Conservation (phyloP, 2,888 invertebrate species). For the Rhimphoctona megacephalus region DNA sequence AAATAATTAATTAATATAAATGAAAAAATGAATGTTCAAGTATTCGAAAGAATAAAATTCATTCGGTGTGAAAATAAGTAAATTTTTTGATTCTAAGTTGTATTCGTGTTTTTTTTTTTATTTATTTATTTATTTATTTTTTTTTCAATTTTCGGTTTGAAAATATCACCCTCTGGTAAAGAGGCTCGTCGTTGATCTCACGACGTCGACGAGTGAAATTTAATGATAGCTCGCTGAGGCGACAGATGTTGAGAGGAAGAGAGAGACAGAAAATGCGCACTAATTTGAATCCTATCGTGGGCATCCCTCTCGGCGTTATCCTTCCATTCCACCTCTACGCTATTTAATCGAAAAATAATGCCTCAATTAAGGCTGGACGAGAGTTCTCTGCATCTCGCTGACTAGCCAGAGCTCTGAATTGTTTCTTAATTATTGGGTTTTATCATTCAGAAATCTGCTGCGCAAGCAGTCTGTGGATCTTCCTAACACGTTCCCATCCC, state of each 20-base stretch:
- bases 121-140: too few species aligned
- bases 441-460: conserved; percentile 69
- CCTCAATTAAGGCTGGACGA: conserved; percentile 76
- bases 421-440: conserved; percentile 80
- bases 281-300: conserved; percentile 83
- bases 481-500: conserved; percentile 22
- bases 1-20: not conserved
- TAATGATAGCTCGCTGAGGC: conserved; percentile 79
- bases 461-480: conserved; percentile 56
- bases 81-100: not conserved
- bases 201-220: conserved; percentile 79
- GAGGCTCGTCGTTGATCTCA: conserved; percentile 55
- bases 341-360: conserved; percentile 82
- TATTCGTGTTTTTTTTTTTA: not conserved
- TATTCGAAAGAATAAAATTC: not conserved
- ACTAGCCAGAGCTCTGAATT: conserved; percentile 74
- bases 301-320: conserved; percentile 59
- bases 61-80: not conserved
- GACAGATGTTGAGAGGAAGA: conserved; percentile 80
- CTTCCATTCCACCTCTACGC: conserved; percentile 60
- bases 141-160: not conserved
- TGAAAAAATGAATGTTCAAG: not conserved
- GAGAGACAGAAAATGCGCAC: conserved; percentile 72
- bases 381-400: conserved; percentile 40
- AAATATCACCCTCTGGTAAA: conserved; percentile 2